Evolutionary conservation across 1,140 invertebrate genomes (phyloP).

Genomic region (Doryteuthis pealeii): DNA sequence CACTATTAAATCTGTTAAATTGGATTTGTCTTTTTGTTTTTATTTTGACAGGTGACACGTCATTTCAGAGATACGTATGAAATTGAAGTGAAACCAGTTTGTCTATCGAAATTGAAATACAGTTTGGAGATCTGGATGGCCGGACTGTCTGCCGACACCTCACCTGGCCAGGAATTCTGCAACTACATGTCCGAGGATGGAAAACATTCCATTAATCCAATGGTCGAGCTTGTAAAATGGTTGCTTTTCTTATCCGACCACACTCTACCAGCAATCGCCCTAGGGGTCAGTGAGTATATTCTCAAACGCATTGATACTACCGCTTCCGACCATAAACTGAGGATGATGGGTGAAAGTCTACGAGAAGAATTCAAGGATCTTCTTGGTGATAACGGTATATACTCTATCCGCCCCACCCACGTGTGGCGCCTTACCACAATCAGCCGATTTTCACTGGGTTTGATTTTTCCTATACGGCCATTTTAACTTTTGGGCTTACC

Average conservation of each 20-base stretch:
- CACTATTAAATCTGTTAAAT: too few species aligned
- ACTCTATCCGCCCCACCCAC: slow-evolving; percentile 81
- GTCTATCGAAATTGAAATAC: slow-evolving; percentile 43
- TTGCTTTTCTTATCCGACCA: slow-evolving; percentile 74
- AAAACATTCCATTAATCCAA: slow-evolving; percentile 50
- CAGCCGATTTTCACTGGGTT: slow-evolving; percentile 76
- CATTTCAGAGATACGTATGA: slow-evolving; percentile 35
- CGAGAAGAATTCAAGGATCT: slow-evolving; percentile 60
- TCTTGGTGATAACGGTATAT: slow-evolving; percentile 76
- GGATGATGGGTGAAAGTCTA: slow-evolving; percentile 49
- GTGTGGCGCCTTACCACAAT: slow-evolving; percentile 82
- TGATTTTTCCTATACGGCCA: slow-evolving; percentile 85
- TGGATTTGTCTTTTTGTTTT: too few species aligned
- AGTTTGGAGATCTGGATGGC: slow-evolving; percentile 54
- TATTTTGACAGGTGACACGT: slow-evolving; percentile 48
- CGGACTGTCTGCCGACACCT: slow-evolving; percentile 43
- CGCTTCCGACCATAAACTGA: slow-evolving; percentile 31
- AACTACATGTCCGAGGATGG: slow-evolving; percentile 42
- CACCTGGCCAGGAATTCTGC: slow-evolving; percentile 41
- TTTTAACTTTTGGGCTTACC: slow-evolving; percentile 88
- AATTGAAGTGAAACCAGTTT: slow-evolving; percentile 35
- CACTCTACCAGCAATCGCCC: slow-evolving; percentile 80
- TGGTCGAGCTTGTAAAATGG: slow-evolving; percentile 63
- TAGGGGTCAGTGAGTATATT: slow-evolving; percentile 71
- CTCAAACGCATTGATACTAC: slow-evolving; percentile 26